Base-by-base conservation (phyloP, 1,140 invertebrate species). In the Heliconius hermathena region DNA sequence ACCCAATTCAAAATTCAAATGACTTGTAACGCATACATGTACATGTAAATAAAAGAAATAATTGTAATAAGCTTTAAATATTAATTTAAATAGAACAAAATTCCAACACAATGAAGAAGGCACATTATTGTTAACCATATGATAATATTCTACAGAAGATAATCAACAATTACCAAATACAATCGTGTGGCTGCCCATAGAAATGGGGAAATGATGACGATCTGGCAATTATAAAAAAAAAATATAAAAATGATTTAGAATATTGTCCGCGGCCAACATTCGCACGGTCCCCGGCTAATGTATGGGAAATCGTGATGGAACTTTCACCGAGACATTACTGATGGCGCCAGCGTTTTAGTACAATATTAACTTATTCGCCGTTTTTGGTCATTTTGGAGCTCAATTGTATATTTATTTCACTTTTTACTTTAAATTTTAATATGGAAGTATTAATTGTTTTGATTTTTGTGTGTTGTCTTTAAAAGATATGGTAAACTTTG, bases 261-360 rank as follows among this genome's bases (percentile, higher is more conserved):
- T 88, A 88, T 74, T 81, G 79, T 85, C 81, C 83, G 84, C 77
- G 81, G 82, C 83, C 80, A 82, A 80, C 85, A 90, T 91, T 92
- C 91, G 89, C 91, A 92, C 91, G 89, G 88, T 89, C 81, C 36
- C 36, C 84, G 22, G 57, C 82, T 88, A 93, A 91, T 91, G 86
- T 93, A 92, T 91, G 88, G 85, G 87, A 88, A 90, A 84, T 92
- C 91, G 91, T 92, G 91, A 80, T 80, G 71, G 74, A 76, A 91
- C 91, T 93, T 93, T 93, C 91, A 89, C 90, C 88, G 77, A 81
- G 83, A 86, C 88, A 89, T 89, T 88, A 88, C 87, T 78, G 80
- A 80, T 83, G 87, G 89, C 90, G 89, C 88, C 87, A 49, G n/a
- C 60, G 72, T 78, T 72, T 77, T 54, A 66, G 60, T 66, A 66